A percentile compares a stretch with the other conserved stretches of the same genome.
phyloP scores from a whole-genome alignment of 1,140 invertebrate species.

The Pachyrhynchus sulphureomaculatus region DNA sequence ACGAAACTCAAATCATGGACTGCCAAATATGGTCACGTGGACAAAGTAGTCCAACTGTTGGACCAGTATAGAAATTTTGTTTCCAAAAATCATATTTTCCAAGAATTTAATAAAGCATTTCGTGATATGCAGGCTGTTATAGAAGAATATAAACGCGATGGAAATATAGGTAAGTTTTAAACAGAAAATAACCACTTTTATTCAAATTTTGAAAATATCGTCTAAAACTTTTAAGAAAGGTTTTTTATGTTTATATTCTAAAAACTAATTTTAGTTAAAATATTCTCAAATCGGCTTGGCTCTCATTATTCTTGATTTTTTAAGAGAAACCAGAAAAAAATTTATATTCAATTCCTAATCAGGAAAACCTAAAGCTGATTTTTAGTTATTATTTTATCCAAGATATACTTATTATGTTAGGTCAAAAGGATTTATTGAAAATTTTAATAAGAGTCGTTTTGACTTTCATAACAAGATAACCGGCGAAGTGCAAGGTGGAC shows the following conservation, averaged over 20 bases:
- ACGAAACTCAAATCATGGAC: constrained; percentile 86
- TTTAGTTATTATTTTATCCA: too few species aligned
- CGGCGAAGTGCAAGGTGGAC: too few species aligned
- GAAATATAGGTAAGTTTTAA: constrained; percentile 66
- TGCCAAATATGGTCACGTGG: constrained; percentile 81
- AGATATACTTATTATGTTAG: too few species aligned
- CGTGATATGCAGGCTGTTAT: constrained; percentile 88
- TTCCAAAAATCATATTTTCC: constrained; percentile 86
- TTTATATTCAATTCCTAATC: too few species aligned
- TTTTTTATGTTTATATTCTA: neutral
- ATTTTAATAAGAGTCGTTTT: too few species aligned
- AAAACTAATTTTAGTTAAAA: too few species aligned
- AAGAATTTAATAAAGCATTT: constrained; percentile 91
- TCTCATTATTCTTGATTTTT: too few species aligned
- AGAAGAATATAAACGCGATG: constrained; percentile 87
- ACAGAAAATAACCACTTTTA: neutral
- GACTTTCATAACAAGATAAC: too few species aligned
- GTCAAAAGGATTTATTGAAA: too few species aligned
- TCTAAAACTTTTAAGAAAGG: neutral
- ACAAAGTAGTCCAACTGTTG: constrained; percentile 79
- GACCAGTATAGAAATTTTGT: constrained; percentile 92
- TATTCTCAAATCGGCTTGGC: too few species aligned
- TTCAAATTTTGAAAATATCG: neutral
- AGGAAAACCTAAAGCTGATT: too few species aligned
- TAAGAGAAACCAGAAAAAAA: too few species aligned